Evolutionary conservation across 2,797 vertebrate genomes (phyloP), one percentile per base, ranked within the genome.

Genomic region (Ptychadena robeensis): DNA sequence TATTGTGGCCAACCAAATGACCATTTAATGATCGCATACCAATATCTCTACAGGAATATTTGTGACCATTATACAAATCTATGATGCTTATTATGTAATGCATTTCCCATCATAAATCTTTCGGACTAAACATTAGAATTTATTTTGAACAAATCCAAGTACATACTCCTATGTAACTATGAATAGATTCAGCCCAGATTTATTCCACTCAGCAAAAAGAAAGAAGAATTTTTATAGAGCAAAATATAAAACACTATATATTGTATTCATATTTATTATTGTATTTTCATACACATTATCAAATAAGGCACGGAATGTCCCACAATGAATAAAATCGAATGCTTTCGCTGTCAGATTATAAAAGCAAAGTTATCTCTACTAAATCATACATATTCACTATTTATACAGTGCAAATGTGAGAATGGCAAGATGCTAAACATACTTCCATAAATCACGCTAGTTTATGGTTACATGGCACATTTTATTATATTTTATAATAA

Each of bases 251-350:
- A 27, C 18, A 71, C 30, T 64, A 27, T 44, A 70, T 34, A 74
- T 69, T 80, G 66, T 44, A 76, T 85, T 74, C 30, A 76, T 80
- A 73, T 84, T 84, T 84, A 80, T 71, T 71, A 79, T 64, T 64
- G 72, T 35, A 67, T 73, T 79, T 83, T 67, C 63, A 85, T 53
- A 40, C 53, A 76, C 72, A 85, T 80, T 80, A 80, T 71, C 53
- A 63, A 76, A 69, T 81, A 71, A 70, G 64, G 72, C 69, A 76
- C 83, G 65, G 34, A 76, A 74, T 85, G 73, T 85, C 81, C 71
- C 76, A 71, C 78, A 70, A 76, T 76, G 78, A 80, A 85, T 81
- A 76, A 70, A 79, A 75, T 40, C 8, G 37, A 81, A 81, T 80
- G 65, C 38, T 80, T 80, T 76, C 25, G 65, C 44, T 80, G 78